Base-by-base conservation (phyloP, 2,888 invertebrate species). In the Brachynemurus nebulosus region DNA sequence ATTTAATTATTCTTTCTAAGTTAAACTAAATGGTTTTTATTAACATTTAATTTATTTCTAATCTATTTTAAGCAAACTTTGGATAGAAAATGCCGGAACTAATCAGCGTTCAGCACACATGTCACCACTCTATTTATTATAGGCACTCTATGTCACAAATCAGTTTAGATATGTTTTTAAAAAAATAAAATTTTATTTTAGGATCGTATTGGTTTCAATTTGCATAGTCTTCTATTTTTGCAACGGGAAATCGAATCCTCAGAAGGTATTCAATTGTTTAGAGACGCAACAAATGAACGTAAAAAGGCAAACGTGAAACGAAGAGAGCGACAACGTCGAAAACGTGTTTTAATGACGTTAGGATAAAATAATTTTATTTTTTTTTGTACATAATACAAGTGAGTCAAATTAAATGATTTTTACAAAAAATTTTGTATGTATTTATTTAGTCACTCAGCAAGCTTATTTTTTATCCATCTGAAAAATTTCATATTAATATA, bases 161-260 rank as follows among this genome's bases (percentile, higher is more conserved):
- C 6, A 6, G 35, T 34, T 40, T 3, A 20, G 23, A 7, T 2
- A n/a, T n/a, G n/a, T n/a, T 23, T 19, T 36, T 11, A 41, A 33
- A 17, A 38, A 33, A 37, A 18, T 44, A 9, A 8, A 16, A 23
- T 49, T 45, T 43, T 50, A 40, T 57, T 72, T 12, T 66, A 92
- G 78, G 86, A 92, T 60, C 71, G 77, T 55, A 74, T 89, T 38
- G 93, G 92, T 4, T 83, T 77, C 61, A 96, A 96, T 66, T 65
- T 84, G 50, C 83, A 88, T 59, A 88, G 84, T 0, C 68, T 95
- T 56, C 73, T 78, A 47, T 79, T 83, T 63, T 58, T 89, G 41
- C 82, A 84, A 55, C 72, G 78, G 43, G 77, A 81, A 50, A 69
- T 85, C 9, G 90, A 90, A 63, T 77, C 79, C 50, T 70, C 72